A percentile compares a stretch with the other conserved stretches of the same genome.
phyloP scores from a whole-genome alignment of 2,113 vertebrate species.

The Actinemys pallida region DNA sequence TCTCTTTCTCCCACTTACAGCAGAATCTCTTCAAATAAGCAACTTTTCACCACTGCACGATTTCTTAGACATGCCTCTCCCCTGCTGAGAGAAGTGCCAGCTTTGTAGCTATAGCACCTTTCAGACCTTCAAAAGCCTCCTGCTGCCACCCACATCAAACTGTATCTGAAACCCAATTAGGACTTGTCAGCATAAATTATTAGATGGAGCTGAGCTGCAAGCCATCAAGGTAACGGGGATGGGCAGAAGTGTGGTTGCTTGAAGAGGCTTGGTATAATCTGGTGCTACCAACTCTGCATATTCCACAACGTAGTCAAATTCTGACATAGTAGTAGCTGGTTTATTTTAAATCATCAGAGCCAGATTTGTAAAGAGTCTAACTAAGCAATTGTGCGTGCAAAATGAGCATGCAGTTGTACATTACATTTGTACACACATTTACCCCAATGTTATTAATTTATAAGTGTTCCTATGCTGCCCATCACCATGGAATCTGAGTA shows the following conservation, averaged over 20 bases:
- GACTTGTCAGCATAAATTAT: not conserved
- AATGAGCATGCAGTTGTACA: fast-evolving
- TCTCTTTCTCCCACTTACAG: not conserved
- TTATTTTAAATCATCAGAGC: not conserved
- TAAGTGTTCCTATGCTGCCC: not conserved
- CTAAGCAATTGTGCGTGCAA: not conserved
- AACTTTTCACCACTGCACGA: not conserved
- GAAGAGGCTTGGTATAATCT: fast-evolving
- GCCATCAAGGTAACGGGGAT: not conserved
- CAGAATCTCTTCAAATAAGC: not conserved
- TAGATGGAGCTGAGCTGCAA: not conserved
- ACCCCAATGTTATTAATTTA: not conserved
- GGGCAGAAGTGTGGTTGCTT: not conserved
- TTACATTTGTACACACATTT: not conserved
- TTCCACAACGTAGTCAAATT: not conserved
- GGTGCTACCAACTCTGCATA: not conserved
- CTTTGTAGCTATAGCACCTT: not conserved
- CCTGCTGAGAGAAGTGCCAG: not conserved
- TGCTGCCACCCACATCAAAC: not conserved
- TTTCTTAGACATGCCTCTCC: not conserved
- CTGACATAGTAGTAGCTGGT: not conserved
- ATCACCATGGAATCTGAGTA: not conserved
- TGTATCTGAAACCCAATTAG: not conserved
- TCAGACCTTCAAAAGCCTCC: slow-evolving; percentile 21
- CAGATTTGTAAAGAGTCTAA: fast-evolving